Evolutionary conservation across 2,113 vertebrate genomes (phyloP), one percentile per base, ranked within the genome.

Genomic region (Pogonocichla stellata): DNA sequence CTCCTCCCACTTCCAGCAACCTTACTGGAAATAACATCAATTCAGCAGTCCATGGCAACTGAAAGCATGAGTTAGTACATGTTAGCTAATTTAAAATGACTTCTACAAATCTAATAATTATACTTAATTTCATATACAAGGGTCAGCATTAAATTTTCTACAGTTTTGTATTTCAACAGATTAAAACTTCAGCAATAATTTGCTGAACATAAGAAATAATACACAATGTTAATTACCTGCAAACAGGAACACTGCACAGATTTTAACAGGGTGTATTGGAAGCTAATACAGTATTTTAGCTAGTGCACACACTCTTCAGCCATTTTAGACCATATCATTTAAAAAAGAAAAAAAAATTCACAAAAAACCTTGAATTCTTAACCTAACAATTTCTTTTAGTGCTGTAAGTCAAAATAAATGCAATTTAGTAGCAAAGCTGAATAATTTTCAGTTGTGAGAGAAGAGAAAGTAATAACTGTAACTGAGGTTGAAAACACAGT

Each of bases 81-180:
- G 64, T 64, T 71, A 80, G 62, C 33, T 72, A 88, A 91, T 54
- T 85, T 58, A 82, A 90, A 82, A 91, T 18, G 28, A 60, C 80
- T 87, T 89, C 83, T 60, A 86, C 64, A 84, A 79, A 79, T 81
- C 69, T 71, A 78, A 51, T 78, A 71, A 91, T 85, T 85, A 80
- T 10, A 66, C 19, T 51, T 92, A 26, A 92, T 87, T 95, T 89
- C 58, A 79, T 34, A 87, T 19, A 78, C 53, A 89, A 86, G 89
- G 70, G 61, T 75, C 78, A 86, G 60, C 18, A 90, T 73, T 81
- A 91, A 79, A 79, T 86, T 88, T n/a, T 81, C 78, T 60, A 28
- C 33, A 62, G 40, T 85, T 92, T 79, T 91, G 24, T 71, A 89
- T 79, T 86, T 91, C 61, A 95, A 74, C 18, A 75, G 53, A 95